Evolutionary conservation across 2,797 vertebrate species (phyloP).

Genomic region (Epinephelus malabaricus): DNA sequence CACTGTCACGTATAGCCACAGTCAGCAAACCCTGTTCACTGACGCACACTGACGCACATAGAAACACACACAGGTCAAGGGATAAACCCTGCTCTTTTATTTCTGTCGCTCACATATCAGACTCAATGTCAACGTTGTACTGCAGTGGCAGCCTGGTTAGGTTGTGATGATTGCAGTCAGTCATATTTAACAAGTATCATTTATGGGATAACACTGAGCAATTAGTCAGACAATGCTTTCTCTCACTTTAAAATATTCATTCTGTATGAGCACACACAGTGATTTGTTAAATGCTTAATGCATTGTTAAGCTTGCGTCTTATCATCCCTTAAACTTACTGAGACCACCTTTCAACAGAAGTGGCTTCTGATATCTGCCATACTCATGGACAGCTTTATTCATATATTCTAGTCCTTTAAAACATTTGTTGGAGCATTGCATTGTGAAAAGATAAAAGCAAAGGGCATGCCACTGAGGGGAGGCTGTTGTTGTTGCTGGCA

Average conservation of each 20-base stretch:
- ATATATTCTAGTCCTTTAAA: conserved; percentile 20
- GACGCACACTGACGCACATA: not conserved
- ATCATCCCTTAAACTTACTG: not conserved
- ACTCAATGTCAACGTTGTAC: not conserved
- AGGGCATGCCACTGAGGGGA: conserved; percentile 45
- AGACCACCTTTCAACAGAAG: conserved; percentile 9
- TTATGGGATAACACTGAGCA: not conserved
- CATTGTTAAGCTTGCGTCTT: not conserved
- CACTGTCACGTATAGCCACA: conserved; percentile 17
- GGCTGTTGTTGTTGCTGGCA: conserved; percentile 35
- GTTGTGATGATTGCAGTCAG: not conserved
- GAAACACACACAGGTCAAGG: not conserved
- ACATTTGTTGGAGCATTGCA: conserved; percentile 26
- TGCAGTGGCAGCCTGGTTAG: not conserved
- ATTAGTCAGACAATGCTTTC: not conserved
- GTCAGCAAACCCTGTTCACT: conserved; percentile 46
- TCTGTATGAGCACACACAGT: not conserved
- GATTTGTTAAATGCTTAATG: not conserved
- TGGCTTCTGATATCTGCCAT: conserved; percentile 1
- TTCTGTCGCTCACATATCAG: conserved; percentile 21
- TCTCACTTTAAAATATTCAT: too few relatives aligned
- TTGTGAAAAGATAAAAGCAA: conserved; percentile 40
- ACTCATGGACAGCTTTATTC: conserved; percentile 29
- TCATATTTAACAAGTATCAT: not conserved
- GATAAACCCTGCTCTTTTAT: conserved; percentile 18